Base-by-base conservation (phyloP, 2,797 vertebrate genomes). In the Eurystomus glaucurus region DNA sequence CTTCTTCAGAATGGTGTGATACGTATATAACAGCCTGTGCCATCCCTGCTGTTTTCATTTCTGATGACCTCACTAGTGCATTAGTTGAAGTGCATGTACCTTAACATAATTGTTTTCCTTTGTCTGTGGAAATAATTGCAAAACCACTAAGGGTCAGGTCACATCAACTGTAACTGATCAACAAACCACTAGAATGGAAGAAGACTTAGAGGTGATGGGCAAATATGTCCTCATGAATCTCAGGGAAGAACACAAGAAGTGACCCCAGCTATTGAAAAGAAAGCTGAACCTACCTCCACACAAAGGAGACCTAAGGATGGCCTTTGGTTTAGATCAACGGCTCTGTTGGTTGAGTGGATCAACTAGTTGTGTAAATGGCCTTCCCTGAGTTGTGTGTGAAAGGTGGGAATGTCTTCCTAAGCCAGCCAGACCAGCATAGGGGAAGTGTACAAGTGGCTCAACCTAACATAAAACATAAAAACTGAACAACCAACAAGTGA, bases 81-180 rank as follows among this genome's bases (percentile, higher is more conserved):
- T 94, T 88, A 93, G 64, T 55, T 97, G 81, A 97, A 97, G 93
- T 52, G 52, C 66, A 94, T 48, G 41, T 48, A 60, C 78, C 72
- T 94, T 96, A 95, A 91, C 78, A 92, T 94, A 88, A 93, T 96
- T 96, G 65, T 88, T 96, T 95, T 89, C 92, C 62, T 96, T 64
- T 78, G 51, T 51, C 55, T 70, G 64, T 95, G 83, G 62, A 85
- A 80, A 90, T 72, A 72, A 79, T 60, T 83, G n/a, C 90, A 80
- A 83, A 93, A 94, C 95, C 70, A 61, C 50, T 82, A 83, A 86
- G 54, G 88, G 61, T 84, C 48, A 76, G 71, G 80, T 85, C 80
- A 95, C 4, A 9, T 82, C 82, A 85, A 22, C 54, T 78, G 22
- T 65, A 88, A 76, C 37, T 50, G 50, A 93, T 69, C 71, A 83